Evolutionary conservation across 2,888 invertebrate species (phyloP), one percentile per base, ranked within the genome.

Genomic region (Mechanitis messenoides): DNA sequence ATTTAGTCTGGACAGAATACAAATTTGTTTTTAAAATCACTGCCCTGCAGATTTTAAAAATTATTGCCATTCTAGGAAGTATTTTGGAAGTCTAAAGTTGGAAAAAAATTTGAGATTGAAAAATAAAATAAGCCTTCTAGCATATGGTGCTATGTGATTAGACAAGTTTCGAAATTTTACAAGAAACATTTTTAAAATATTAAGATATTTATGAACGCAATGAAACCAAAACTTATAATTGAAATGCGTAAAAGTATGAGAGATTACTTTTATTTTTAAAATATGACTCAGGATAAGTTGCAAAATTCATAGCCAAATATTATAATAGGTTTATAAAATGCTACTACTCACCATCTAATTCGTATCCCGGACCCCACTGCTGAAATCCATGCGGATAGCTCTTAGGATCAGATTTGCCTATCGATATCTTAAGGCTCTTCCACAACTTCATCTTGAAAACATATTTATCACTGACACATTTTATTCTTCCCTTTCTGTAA

Each of bases 371-470:
- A 0, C 83, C 78, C 89, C 89, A 88, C 74, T 87, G 88, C 35
- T 86, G 87, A 65, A 87, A 72, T 54, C 86, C 88, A 54, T 86
- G 86, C 0, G 83, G 80, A 69, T 78, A 84, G 4, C 78, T 76
- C 71, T 87, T 87, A 2, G 85, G 84, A 69, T 88, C 88, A 65
- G 74, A 77, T 63, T 79, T 89, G 69, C 89, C 88, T 76, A 90
- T 90, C 4, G 88, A 88, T 72, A 89, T 86, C 81, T 90, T 90
- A 20, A 90, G 81, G 75, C 87, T 90, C 68, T 90, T 90, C 89
- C 89, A 90, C 84, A 90, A 71, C 89, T 90, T 90, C 89, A 90
- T 90, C 77, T 80, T 88, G 85, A 74, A 81, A 71, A 79, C 88
- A 87, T 87, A 84, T 80, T 84, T 80, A 69, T 74, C 72, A 70